phyloP scores from a whole-genome alignment of 2,113 vertebrate species.

The Etia nguti region DNA sequence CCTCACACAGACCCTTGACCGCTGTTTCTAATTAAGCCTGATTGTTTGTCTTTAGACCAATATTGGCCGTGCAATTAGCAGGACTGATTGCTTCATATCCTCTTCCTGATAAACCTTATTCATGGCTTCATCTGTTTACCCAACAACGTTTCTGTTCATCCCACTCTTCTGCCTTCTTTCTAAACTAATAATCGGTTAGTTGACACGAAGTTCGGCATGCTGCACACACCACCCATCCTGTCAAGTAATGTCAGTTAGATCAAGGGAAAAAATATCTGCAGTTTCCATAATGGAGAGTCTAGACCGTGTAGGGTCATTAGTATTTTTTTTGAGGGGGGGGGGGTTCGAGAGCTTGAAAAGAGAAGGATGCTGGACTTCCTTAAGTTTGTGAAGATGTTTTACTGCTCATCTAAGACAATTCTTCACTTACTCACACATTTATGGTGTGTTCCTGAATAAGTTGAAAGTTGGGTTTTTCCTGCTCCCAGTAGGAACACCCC shows the following conservation, averaged over 20 bases:
- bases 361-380: too few relatives aligned
- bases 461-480: background rate
- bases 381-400: background rate
- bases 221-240: background rate
- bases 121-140: background rate
- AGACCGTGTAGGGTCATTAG: background rate
- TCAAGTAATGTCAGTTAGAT: background rate
- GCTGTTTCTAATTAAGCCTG: background rate
- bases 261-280: background rate
- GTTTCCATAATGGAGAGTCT: background rate
- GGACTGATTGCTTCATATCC: background rate
- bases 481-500: background rate
- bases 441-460: background rate
- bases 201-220: background rate
- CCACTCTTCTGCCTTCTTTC: background rate
- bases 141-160: background rate
- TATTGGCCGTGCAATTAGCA: background rate
- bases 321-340: too few relatives aligned
- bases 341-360: too few relatives aligned
- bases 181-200: background rate
- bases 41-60: slow-evolving; percentile 4
- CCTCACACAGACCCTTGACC: background rate
- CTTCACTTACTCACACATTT: background rate
- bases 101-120: background rate
- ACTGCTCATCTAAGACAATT: background rate